phyloP scores from a whole-genome alignment of 2,888 invertebrate species.

The Ametastegia equiseti region DNA sequence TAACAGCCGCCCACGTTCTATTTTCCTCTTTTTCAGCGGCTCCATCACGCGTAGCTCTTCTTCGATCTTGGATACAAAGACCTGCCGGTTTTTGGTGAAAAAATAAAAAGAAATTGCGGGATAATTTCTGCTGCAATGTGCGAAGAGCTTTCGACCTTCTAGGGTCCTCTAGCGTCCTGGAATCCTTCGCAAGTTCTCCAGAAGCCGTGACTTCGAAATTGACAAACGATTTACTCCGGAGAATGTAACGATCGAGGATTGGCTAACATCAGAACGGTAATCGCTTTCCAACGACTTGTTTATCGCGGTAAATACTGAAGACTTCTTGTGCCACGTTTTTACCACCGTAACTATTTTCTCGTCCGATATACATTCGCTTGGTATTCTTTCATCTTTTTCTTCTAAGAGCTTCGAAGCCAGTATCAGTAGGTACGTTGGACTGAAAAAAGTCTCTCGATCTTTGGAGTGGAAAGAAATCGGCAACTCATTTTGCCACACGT shows the following conservation, averaged over 20 bases:
- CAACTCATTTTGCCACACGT: neutral
- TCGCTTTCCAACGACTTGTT: slow-evolving; percentile 60
- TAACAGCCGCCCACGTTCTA: neutral
- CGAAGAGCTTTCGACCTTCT: neutral
- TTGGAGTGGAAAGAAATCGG: neutral
- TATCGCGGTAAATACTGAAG: slow-evolving; percentile 55
- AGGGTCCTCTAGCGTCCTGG: neutral
- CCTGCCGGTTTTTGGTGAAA: neutral
- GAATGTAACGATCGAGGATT: slow-evolving; percentile 42
- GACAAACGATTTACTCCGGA: slow-evolving; percentile 52
- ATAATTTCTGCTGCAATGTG: no score
- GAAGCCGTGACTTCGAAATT: slow-evolving; percentile 29
- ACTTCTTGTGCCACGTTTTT: neutral
- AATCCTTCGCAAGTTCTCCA: neutral
- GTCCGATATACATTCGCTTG: neutral
- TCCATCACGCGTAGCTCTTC: neutral
- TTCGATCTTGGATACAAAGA: neutral
- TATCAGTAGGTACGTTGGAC: no score
- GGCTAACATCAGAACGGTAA: slow-evolving; percentile 53
- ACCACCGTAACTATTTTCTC: neutral
- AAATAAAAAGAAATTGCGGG: neutral
- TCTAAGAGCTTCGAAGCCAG: neutral
- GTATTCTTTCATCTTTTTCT: neutral
- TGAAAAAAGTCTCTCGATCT: neutral
- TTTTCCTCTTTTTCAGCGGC: neutral